Evolutionary conservation across 2,113 vertebrate genomes (phyloP).

Genomic region (Gavialis gangeticus): DNA sequence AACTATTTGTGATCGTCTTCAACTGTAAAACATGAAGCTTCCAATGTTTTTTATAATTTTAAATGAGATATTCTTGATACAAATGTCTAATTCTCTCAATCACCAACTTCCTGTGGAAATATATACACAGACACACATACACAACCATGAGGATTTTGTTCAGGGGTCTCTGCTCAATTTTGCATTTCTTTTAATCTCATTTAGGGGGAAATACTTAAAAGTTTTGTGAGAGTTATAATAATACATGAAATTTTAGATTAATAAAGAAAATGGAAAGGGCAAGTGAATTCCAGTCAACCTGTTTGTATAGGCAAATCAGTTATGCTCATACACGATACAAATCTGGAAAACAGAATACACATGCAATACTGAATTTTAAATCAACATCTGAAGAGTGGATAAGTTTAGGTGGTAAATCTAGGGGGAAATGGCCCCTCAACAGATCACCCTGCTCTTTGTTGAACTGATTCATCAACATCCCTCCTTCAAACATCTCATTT

Average conservation of each 20-base stretch:
- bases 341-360: not conserved
- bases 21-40: not conserved
- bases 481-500: not conserved
- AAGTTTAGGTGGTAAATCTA: not conserved
- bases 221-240: not conserved
- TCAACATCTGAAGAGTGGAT: conserved; percentile 11
- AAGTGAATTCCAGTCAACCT: not conserved
- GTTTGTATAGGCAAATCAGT: not conserved
- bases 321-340: not conserved
- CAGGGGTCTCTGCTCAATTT: not conserved
- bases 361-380: not conserved
- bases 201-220: not conserved
- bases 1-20: not conserved
- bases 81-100: not conserved
- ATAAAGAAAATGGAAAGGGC: not conserved
- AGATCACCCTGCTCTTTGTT: not conserved
- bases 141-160: not conserved
- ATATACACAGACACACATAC: not conserved
- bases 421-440: not conserved
- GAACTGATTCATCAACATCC: conserved; percentile 5
- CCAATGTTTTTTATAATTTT: not conserved
- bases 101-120: not conserved
- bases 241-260: not conserved
- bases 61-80: not conserved
- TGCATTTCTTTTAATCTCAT: not conserved